A percentile compares a stretch with the other conserved stretches of the same genome.
Conservation (phyloP, 2,113 vertebrate genomes). For the Nyctibius bracteatus region DNA sequence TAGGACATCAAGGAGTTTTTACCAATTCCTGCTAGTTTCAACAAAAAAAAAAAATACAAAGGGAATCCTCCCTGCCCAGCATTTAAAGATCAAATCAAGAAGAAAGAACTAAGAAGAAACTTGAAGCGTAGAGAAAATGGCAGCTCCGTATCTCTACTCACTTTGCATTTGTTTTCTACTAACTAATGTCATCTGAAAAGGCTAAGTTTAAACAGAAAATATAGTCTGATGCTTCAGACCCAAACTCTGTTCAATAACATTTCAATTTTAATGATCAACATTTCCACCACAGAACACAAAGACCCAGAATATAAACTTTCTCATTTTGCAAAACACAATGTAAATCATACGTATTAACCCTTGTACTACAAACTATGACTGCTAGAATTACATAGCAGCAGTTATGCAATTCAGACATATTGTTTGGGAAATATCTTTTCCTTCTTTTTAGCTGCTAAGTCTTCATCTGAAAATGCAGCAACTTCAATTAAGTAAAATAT, state of each 20-base stretch:
- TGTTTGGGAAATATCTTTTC: background rate
- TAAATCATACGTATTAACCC: background rate
- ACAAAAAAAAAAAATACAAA: background rate
- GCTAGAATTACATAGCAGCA: background rate
- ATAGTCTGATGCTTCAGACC: background rate
- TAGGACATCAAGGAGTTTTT: background rate
- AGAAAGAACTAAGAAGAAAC: background rate
- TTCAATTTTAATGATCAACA: background rate
- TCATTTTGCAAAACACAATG: background rate
- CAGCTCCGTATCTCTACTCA: background rate
- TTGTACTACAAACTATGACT: background rate
- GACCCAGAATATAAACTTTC: background rate
- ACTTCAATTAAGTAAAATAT: constrained; percentile 16
- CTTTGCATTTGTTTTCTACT: background rate
- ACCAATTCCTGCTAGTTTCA: background rate
- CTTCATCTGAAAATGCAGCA: background rate
- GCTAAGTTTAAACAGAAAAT: background rate
- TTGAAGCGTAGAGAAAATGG: background rate
- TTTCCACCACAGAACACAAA: background rate
- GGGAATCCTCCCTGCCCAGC: background rate
- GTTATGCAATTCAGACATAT: background rate
- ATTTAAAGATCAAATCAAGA: background rate
- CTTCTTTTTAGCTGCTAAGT: background rate
- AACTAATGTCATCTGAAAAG: background rate
- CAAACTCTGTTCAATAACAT: background rate